phyloP scores from a whole-genome alignment of 2,888 invertebrate species.

The Cybosia mesomella region DNA sequence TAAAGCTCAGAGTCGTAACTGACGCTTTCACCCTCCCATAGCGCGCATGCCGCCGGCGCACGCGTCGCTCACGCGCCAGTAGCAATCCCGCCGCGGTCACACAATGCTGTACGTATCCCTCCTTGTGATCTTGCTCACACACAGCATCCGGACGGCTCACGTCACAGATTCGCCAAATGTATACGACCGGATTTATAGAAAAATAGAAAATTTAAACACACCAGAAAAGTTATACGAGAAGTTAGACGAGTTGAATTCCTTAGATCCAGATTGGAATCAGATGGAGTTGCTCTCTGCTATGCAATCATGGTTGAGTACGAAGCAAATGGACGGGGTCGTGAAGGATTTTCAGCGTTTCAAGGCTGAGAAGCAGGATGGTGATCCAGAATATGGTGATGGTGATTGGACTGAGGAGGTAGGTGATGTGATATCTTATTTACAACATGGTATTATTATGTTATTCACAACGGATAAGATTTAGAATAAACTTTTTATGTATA shows the following conservation, averaged over 20 bases:
- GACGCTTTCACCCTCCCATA: slow-evolving; percentile 41
- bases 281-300: slow-evolving; percentile 69
- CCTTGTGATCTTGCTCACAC: slow-evolving; percentile 64
- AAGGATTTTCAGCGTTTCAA: slow-evolving; percentile 72
- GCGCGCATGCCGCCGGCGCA: slow-evolving; percentile 19
- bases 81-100: slow-evolving; percentile 63
- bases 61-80: slow-evolving; percentile 61
- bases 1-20: slow-evolving; percentile 14
- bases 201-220: slow-evolving; percentile 69
- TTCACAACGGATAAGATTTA: background rate
- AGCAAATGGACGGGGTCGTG: slow-evolving; percentile 70
- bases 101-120: slow-evolving; percentile 71
- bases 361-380: slow-evolving; percentile 61
- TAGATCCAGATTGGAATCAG: slow-evolving; percentile 56
- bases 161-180: slow-evolving; percentile 70
- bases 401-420: slow-evolving; percentile 78
- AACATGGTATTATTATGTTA: background rate
- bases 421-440: slow-evolving; percentile 2
- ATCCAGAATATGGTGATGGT: slow-evolving; percentile 66
- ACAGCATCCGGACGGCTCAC: slow-evolving; percentile 66
- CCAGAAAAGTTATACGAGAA: slow-evolving; percentile 71
- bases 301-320: slow-evolving; percentile 68
- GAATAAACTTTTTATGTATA: too few species aligned
- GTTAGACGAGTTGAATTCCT: slow-evolving; percentile 69
- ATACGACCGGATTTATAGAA: slow-evolving; percentile 71